Conservation (phyloP, 1,140 invertebrate species). For the Diabrotica undecimpunctata region DNA sequence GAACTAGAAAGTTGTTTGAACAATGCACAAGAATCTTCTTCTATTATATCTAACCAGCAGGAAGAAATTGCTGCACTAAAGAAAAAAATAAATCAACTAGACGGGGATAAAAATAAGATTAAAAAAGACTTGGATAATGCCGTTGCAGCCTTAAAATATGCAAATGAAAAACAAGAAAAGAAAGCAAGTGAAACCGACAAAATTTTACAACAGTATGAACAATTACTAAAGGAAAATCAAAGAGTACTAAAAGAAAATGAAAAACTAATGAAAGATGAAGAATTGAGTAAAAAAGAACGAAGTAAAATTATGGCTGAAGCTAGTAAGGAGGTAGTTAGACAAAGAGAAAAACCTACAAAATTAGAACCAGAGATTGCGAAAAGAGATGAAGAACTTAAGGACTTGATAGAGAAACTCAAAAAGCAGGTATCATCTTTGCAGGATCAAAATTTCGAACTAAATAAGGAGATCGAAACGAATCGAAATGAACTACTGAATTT, state of each 20-base stretch:
- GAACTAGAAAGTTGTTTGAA: constrained; percentile 18
- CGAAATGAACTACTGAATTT: neutral
- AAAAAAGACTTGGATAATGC: constrained; percentile 26
- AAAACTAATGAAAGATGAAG: too few relatives aligned
- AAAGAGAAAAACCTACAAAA: constrained; percentile 12
- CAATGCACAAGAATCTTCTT: constrained; percentile 13
- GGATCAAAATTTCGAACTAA: constrained; percentile 25
- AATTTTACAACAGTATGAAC: neutral
- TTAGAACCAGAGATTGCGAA: constrained; percentile 21
- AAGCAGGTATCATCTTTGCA: constrained; percentile 20
- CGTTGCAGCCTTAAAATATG: neutral
- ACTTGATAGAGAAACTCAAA: constrained; percentile 11
- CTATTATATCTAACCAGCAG: constrained; percentile 15
- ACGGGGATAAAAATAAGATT: constrained; percentile 24
- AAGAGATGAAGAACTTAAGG: constrained; percentile 12
- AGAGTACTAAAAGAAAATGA: constrained; percentile 19
- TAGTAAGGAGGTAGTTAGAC: neutral
- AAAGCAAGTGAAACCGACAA: neutral
- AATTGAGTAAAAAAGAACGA: neutral
- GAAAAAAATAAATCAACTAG: constrained; percentile 18
- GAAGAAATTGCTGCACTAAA: constrained; percentile 24
- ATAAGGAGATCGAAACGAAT: constrained; percentile 22
- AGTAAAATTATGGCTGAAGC: neutral
- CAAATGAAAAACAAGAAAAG: neutral
- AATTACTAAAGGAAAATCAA: constrained; percentile 21